Percentiles rank a stretch among this genome's conserved stretches.
Evolutionary conservation across 2,797 vertebrate genomes (phyloP).

Genomic region (Cirrhinus mrigala): DNA sequence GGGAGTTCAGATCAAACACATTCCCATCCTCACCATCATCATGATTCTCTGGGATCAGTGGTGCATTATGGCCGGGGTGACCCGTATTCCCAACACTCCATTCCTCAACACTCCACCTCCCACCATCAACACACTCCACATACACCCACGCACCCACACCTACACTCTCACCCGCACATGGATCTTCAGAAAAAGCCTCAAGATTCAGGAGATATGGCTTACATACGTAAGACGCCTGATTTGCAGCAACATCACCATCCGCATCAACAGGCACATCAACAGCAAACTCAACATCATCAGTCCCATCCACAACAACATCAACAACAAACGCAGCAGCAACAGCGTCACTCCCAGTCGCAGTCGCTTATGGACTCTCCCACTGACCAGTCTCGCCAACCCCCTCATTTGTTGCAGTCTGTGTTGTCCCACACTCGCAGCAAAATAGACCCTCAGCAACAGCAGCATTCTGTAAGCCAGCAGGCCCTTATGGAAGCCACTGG

Average conservation of each 20-base stretch:
- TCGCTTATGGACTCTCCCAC: constrained; percentile 86
- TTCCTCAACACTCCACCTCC: constrained; percentile 81
- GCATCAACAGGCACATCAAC: constrained; percentile 77
- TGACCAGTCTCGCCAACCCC: constrained; percentile 78
- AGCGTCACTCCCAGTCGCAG: constrained; percentile 81
- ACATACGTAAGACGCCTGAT: constrained; percentile 82
- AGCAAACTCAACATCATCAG: constrained; percentile 76
- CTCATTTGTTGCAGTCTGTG: constrained; percentile 86
- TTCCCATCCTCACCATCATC: constrained; percentile 83
- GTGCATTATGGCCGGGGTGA: constrained; percentile 86
- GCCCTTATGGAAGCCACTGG: constrained; percentile 83
- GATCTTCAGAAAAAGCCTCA: constrained; percentile 88
- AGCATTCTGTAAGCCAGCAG: constrained; percentile 84
- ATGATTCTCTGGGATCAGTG: constrained; percentile 88
- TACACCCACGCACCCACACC: constrained; percentile 76
- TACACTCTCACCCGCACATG: constrained; percentile 81
- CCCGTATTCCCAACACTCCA: constrained; percentile 80
- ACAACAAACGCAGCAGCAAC: constrained; percentile 63
- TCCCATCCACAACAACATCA: constrained; percentile 66
- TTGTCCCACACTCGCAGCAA: constrained; percentile 87
- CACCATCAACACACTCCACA: constrained; percentile 75
- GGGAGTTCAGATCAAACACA: constrained; percentile 79
- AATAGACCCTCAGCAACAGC: constrained; percentile 78
- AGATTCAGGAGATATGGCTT: constrained; percentile 82
- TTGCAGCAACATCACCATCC: constrained; percentile 77